phyloP scores from a whole-genome alignment of 2,797 vertebrate species.

The Pantherophis vulpinus region DNA sequence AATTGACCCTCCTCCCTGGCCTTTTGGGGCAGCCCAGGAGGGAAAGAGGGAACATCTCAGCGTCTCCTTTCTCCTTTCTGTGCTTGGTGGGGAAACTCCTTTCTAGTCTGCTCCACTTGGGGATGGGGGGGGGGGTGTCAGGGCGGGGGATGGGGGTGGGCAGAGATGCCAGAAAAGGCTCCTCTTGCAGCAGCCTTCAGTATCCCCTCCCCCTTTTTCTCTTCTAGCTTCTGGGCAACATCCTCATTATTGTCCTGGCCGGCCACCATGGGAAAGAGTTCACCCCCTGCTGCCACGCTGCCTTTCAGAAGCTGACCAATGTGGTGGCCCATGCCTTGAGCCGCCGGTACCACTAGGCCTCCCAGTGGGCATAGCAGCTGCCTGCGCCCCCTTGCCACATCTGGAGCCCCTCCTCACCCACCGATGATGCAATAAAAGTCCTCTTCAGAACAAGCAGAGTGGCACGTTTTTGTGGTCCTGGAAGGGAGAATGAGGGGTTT shows the following conservation, averaged over 20 bases:
- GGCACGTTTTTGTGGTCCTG: background rate
- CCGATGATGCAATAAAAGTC: background rate
- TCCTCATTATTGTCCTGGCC: conserved; percentile 72
- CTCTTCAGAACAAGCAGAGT: background rate
- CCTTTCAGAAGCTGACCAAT: conserved; percentile 70
- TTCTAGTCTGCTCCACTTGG: background rate
- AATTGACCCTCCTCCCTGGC: background rate
- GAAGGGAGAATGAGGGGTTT: background rate
- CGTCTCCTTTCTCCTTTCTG: fast-evolving
- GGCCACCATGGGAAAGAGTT: conserved; percentile 55
- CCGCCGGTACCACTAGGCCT: conserved; percentile 70
- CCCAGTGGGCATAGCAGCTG: background rate
- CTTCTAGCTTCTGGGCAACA: conserved; percentile 71
- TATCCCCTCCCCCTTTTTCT: background rate
- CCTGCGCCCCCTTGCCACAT: background rate
- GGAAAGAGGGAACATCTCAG: background rate
- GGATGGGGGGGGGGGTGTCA: too few relatives aligned
- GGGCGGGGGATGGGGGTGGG: fast-evolving
- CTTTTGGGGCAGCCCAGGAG: background rate
- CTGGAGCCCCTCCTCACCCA: background rate
- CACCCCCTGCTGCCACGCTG: conserved; percentile 65
- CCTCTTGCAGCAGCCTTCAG: background rate
- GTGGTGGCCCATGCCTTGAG: conserved; percentile 68
- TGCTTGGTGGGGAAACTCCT: background rate
- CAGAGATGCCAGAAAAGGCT: background rate